Evolutionary conservation across 2,113 vertebrate species (phyloP), one percentile per base, ranked within the genome.

Genomic region (Cromileptes altivelis): DNA sequence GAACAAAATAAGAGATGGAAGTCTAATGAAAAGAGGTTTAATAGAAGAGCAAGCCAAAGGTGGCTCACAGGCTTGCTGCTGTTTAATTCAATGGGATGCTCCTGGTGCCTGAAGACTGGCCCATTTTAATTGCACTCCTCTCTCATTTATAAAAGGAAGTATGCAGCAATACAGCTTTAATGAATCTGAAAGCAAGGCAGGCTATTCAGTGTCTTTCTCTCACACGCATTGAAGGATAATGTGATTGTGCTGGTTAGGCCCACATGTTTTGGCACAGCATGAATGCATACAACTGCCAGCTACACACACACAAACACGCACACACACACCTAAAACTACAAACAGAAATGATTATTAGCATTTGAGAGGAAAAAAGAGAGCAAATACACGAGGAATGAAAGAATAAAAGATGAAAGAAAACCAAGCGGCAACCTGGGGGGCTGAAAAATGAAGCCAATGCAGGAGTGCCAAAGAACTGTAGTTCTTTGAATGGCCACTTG

Each of bases 11-110:
- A 88, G 84, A 92, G 89, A 94, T 87, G 82, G 89, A 90, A 83
- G 89, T 81, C 82, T 93, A 93, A 93, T 93, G 91, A 94, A 94
- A 93, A 93, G 91, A 89, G 84, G 86, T 93, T 93, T 93, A 92
- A 92, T 92, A 87, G 87, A 88, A 85, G 90, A 89, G 86, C 85
- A 70, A 85, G 89, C 82, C 91, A 91, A 88, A 93, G 90, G 91
- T 91, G 84, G 91, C 88, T 91, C 73, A 76, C 80, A 92, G 91
- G 80, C 85, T 85, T 87, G 84, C 85, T 89, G 85, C 87, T 91
- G 80, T 89, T 92, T 93, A 91, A 93, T 92, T 93, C 89, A 88
- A 88, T 85, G 85, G 88, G 89, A 90, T 87, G 91, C 80, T 88
- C 82, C 80, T 52, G 67, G 61, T 88, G 89, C 86, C 85, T 88